phyloP scores from a whole-genome alignment of 2,888 invertebrate species.

The Hartigia nigra region DNA sequence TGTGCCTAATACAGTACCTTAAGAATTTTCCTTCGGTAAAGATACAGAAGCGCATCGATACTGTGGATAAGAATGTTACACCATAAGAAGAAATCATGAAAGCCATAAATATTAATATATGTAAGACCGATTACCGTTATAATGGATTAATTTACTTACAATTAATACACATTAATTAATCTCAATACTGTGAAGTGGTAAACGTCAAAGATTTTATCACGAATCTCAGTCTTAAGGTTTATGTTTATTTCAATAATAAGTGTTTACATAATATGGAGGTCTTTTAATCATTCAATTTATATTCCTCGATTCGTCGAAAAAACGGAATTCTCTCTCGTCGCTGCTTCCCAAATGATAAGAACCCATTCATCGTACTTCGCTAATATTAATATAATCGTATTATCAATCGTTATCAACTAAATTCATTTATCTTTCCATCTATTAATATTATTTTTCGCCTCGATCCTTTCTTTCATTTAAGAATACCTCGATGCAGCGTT shows the following conservation, averaged over 20 bases:
- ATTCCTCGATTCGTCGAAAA: slow-evolving; percentile 40
- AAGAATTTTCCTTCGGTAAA: not conserved
- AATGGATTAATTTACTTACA: not conserved
- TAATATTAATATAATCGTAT: slow-evolving; percentile 17
- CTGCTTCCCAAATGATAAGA: slow-evolving; percentile 17
- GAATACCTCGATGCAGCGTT: slow-evolving; percentile 5
- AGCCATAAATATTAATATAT: not conserved
- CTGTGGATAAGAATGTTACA: not conserved
- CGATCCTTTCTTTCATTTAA: not conserved
- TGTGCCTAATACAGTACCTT: not conserved
- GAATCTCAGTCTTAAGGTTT: slow-evolving; percentile 59
- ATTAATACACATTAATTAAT: not conserved
- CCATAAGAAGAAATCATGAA: not conserved
- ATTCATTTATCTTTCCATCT: slow-evolving; percentile 3
- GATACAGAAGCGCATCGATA: not conserved
- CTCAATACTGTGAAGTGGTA: not conserved
- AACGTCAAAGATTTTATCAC: not conserved
- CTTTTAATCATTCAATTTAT: slow-evolving; percentile 57
- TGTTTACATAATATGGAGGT: slow-evolving; percentile 63
- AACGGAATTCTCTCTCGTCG: slow-evolving; percentile 27
- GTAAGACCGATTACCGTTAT: not conserved
- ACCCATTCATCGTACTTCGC: slow-evolving; percentile 13
- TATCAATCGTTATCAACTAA: slow-evolving; percentile 13
- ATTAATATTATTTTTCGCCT: not conserved
- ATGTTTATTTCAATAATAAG: slow-evolving; percentile 63